Evolutionary conservation across 1,140 invertebrate species (phyloP).

Genomic region (Leptinotarsa undecemlineata): DNA sequence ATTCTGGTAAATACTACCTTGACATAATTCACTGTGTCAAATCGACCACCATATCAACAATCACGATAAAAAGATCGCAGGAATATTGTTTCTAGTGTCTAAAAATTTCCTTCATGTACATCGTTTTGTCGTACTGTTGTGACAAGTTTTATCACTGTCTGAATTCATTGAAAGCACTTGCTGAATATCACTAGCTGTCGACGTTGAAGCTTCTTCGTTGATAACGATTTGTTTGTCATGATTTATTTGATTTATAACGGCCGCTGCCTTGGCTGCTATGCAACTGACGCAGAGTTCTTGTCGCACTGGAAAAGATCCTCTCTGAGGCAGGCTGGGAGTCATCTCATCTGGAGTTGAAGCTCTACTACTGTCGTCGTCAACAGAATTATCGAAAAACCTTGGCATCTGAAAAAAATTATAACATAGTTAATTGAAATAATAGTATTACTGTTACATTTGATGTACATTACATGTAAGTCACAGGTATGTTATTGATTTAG

Average conservation of each 20-base stretch:
- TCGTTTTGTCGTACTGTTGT: constrained; percentile 8
- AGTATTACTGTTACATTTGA: too few species aligned
- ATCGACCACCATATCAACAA: too few species aligned
- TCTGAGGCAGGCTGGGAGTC: constrained; percentile 55
- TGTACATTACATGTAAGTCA: too few species aligned
- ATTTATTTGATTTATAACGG: constrained; percentile 21
- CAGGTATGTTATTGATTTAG: too few species aligned
- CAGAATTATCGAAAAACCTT: constrained; percentile 41
- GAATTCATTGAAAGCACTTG: constrained; percentile 32
- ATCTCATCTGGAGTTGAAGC: constrained; percentile 63
- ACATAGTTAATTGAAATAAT: too few species aligned
- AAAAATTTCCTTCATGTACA: constrained; percentile 10
- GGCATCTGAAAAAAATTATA: constrained; percentile 22
- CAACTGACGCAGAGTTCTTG: constrained; percentile 45
- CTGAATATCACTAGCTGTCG: constrained; percentile 22
- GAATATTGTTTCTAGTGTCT: neutral
- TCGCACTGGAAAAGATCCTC: constrained; percentile 34
- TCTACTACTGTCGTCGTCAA: constrained; percentile 60
- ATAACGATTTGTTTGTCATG: constrained; percentile 22
- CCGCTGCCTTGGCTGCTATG: constrained; percentile 41
- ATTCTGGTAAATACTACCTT: too few species aligned
- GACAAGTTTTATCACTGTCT: constrained; percentile 25
- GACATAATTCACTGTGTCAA: too few species aligned
- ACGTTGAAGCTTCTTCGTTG: constrained; percentile 21
- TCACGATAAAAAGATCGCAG: neutral